Conservation (phyloP, 2,888 invertebrate genomes). For the Leucoma salicis region DNA sequence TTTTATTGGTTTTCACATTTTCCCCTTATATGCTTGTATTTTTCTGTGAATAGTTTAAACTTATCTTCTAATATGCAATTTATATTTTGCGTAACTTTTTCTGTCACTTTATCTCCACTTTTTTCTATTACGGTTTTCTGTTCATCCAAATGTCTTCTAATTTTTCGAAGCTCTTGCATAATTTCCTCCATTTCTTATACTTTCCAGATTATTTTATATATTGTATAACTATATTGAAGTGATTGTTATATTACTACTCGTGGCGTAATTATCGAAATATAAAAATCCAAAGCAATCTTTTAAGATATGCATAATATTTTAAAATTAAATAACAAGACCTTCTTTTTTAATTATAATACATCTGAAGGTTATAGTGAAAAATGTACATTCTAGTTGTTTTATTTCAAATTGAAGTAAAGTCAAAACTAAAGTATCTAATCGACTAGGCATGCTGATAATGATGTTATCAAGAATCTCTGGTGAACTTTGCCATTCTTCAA, state of each 20-base stretch:
- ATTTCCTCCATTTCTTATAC: conserved; percentile 3
- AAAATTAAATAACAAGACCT: too few species aligned
- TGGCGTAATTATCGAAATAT: too few species aligned
- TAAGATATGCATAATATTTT: too few species aligned
- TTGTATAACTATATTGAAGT: background rate
- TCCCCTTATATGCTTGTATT: conserved; percentile 12
- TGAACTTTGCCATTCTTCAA: too few species aligned
- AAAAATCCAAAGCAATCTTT: too few species aligned
- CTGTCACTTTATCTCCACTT: conserved; percentile 16
- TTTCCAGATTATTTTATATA: background rate
- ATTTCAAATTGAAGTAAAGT: too few species aligned
- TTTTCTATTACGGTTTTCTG: conserved; percentile 10
- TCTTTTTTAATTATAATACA: too few species aligned
- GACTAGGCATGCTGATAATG: too few species aligned
- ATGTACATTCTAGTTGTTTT: too few species aligned
- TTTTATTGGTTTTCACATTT: conserved; percentile 16
- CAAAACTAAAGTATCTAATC: too few species aligned
- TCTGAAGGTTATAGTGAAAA: too few species aligned
- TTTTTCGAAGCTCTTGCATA: conserved; percentile 2
- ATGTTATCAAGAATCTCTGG: too few species aligned
- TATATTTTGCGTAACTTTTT: conserved; percentile 21
- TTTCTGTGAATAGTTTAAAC: conserved; percentile 16
- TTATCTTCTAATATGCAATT: conserved; percentile 19
- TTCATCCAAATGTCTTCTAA: background rate
- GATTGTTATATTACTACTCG: conserved; percentile 5